Conservation (phyloP, 2,888 invertebrate species). For the Teleiodes luculella region DNA sequence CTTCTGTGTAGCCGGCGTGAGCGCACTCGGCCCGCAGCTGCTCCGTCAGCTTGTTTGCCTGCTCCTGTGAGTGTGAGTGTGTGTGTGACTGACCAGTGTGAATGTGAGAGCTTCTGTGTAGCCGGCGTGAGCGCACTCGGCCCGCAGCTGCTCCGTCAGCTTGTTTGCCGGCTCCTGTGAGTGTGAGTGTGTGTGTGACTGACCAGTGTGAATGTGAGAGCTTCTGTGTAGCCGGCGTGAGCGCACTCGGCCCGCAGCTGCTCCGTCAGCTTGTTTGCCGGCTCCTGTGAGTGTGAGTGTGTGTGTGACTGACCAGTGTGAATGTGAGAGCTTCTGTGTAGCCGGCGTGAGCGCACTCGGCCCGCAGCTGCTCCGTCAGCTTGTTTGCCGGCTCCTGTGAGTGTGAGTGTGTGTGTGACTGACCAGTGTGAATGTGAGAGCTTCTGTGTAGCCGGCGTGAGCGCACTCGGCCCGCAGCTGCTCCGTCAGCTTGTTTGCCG, state of each 20-base stretch:
- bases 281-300: slow-evolving; percentile 76
- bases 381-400: slow-evolving; percentile 92
- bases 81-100: slow-evolving; percentile 80
- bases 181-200: slow-evolving; percentile 26
- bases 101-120: slow-evolving; percentile 98
- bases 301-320: slow-evolving; percentile 79
- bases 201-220: slow-evolving; percentile 93
- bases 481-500: slow-evolving; percentile 95
- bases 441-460: slow-evolving; percentile 96
- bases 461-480: slow-evolving; percentile 91
- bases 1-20: slow-evolving; percentile 96
- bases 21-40: slow-evolving; percentile 91
- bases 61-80: slow-evolving; percentile 76
- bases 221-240: slow-evolving; percentile 96
- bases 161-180: slow-evolving; percentile 92
- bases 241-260: slow-evolving; percentile 91
- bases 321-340: slow-evolving; percentile 98
- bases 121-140: slow-evolving; percentile 92
- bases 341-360: slow-evolving; percentile 92
- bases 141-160: slow-evolving; percentile 91
- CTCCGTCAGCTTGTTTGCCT: slow-evolving; percentile 95
- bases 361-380: slow-evolving; percentile 91
- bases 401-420: slow-evolving; percentile 26
- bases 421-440: slow-evolving; percentile 93
- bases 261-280: slow-evolving; percentile 95